Percentiles rank a stretch among this genome's conserved stretches.
Conservation (phyloP, 2,113 vertebrate species). For the Plotosus lineatus region DNA sequence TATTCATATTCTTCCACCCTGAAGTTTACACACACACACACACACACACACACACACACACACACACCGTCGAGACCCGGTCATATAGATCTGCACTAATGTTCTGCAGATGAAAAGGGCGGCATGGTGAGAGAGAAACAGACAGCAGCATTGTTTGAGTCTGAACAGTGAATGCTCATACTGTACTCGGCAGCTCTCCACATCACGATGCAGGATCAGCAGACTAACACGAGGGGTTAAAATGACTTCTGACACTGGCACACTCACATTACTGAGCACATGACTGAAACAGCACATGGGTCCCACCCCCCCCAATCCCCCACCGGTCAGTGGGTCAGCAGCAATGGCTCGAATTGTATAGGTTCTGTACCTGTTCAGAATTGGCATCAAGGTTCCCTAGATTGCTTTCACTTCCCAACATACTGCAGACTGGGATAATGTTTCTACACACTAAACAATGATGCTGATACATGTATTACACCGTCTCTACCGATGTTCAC, state of each 20-base stretch:
- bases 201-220: slow-evolving; percentile 11
- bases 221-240: slow-evolving; percentile 29
- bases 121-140: background rate
- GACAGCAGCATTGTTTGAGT: slow-evolving; percentile 24
- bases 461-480: background rate
- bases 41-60: background rate
- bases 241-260: background rate
- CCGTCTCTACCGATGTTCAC: no score
- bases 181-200: slow-evolving; percentile 17
- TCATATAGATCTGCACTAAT: background rate
- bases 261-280: slow-evolving; percentile 11
- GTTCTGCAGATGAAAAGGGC: slow-evolving; percentile 14
- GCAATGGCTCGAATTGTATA: background rate
- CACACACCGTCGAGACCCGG: background rate
- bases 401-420: background rate
- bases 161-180: slow-evolving; percentile 31
- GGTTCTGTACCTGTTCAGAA: background rate
- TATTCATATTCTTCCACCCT: background rate
- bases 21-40: background rate
- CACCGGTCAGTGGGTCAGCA: background rate
- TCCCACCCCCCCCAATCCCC: no score
- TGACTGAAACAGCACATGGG: background rate
- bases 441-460: background rate
- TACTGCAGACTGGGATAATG: background rate
- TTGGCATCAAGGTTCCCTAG: background rate